Evolutionary conservation across 1,140 invertebrate species (phyloP).

Genomic region (Metaphire vulgaris): DNA sequence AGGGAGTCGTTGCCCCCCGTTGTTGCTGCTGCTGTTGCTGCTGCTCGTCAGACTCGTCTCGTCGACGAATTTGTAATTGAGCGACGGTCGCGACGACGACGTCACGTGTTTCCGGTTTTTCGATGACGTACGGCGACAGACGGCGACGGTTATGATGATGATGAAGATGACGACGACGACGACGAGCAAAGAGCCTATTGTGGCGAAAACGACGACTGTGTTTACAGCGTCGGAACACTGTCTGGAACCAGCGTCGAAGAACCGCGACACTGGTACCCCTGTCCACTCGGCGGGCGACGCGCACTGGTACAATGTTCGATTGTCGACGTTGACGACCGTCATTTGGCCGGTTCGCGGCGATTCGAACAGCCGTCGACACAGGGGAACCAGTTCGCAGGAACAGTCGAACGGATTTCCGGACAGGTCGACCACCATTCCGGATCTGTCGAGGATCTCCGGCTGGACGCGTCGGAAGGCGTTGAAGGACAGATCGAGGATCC

Average conservation of each 20-base stretch:
- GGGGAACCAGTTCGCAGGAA: neutral
- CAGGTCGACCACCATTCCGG: neutral
- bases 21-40: neutral
- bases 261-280: neutral
- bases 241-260: neutral
- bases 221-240: neutral
- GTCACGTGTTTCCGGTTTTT: neutral
- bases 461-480: neutral
- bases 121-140: neutral
- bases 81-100: neutral
- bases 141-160: neutral
- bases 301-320: neutral
- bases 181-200: too few species aligned
- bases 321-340: neutral
- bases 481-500: neutral
- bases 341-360: neutral
- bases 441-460: neutral
- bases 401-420: neutral
- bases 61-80: neutral
- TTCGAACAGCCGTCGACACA: neutral
- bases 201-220: neutral
- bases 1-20: too few species aligned
- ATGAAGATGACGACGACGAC: neutral
- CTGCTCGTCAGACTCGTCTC: neutral
- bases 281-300: neutral